These are phyloP conservation scores for Ganaspis brasiliensis DNA, from an alignment of 2,888 invertebrate species.

Conservation along the genomic window DNA sequence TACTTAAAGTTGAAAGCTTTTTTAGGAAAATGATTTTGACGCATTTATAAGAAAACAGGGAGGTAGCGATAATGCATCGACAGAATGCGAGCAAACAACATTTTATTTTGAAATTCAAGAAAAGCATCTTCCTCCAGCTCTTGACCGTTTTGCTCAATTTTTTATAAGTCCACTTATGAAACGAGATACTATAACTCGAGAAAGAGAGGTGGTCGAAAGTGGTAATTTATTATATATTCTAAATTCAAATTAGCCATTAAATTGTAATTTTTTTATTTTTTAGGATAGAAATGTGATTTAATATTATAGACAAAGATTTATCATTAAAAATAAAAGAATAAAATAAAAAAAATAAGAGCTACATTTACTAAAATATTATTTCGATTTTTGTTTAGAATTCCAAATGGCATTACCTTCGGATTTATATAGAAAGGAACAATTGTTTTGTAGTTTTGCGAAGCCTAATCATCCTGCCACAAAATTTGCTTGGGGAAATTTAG, in stretches of 20 bases:
- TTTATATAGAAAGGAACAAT: conserved; percentile 88
- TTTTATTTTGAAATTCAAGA: conserved; percentile 95
- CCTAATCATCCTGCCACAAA: conserved; percentile 87
- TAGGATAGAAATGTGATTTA: too few species aligned
- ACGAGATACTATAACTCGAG: conserved; percentile 91
- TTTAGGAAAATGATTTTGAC: conserved; percentile 77
- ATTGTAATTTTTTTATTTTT: too few species aligned
- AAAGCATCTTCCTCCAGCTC: conserved; percentile 87
- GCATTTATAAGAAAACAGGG: conserved; percentile 86
- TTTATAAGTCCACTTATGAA: conserved; percentile 93
- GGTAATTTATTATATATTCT: too few species aligned
- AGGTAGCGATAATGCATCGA: conserved; percentile 93
- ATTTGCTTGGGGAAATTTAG: conserved; percentile 93
- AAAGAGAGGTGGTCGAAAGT: conserved; percentile 93
- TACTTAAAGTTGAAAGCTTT: too few species aligned
- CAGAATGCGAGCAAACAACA: conserved; percentile 92
- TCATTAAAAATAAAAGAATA: too few species aligned
- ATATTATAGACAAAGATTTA: too few species aligned
- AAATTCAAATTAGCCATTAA: too few species aligned
- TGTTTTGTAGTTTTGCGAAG: conserved; percentile 87
- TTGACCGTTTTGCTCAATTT: conserved; percentile 94
- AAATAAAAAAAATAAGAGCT: too few species aligned
- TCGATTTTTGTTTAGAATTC: conserved; percentile 84
- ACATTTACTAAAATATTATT: too few species aligned
- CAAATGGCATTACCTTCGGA: conserved; percentile 90